A percentile compares a stretch with the other conserved stretches of the same genome.
phyloP scores from a whole-genome alignment of 2,113 vertebrate genomes.

The Pyrgilauda ruficollis region DNA sequence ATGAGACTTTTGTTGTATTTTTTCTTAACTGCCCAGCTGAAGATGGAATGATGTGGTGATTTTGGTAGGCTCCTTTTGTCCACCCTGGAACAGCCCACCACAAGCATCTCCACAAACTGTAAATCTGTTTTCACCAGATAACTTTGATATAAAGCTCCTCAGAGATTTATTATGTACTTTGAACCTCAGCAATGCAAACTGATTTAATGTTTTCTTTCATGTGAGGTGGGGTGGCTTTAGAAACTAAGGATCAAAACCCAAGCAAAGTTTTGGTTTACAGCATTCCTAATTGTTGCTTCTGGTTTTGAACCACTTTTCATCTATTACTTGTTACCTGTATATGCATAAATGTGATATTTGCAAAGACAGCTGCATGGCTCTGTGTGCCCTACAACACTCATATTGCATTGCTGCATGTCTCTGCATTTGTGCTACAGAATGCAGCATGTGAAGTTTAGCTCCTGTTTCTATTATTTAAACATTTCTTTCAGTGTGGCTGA shows the following conservation, averaged over 20 bases:
- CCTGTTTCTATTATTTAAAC: not conserved
- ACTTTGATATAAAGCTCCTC: not conserved
- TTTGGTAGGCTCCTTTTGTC: not conserved
- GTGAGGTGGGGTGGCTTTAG: not conserved
- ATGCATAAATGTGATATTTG: not conserved
- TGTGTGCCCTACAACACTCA: not conserved
- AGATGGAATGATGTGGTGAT: not conserved
- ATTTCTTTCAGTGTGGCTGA: not conserved
- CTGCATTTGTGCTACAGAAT: not conserved
- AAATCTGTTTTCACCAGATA: not conserved
- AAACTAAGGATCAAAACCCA: not conserved
- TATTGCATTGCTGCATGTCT: not conserved
- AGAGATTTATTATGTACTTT: not conserved
- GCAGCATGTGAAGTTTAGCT: not conserved
- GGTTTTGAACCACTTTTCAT: not conserved
- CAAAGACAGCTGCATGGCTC: not conserved
- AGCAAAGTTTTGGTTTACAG: not conserved
- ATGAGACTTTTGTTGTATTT: not conserved
- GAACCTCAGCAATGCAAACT: not conserved
- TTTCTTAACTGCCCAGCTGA: not conserved
- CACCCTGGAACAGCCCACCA: not conserved
- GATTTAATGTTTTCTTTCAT: not conserved
- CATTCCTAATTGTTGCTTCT: not conserved
- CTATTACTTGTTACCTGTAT: not conserved
- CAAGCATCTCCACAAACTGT: not conserved